Base-by-base conservation (phyloP, 1,140 invertebrate species). In the Eurosta solidaginis region DNA sequence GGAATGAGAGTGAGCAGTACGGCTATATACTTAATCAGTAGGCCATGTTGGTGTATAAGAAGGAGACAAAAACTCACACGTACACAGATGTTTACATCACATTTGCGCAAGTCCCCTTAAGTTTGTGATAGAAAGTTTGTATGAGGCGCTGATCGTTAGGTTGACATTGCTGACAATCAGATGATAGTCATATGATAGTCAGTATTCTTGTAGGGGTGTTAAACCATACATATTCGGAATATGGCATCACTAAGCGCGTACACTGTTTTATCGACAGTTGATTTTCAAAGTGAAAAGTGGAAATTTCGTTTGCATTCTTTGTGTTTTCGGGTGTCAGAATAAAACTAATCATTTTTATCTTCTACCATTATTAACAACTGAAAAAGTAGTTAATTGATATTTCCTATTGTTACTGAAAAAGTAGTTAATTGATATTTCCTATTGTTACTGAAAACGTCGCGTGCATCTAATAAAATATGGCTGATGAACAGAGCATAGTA, bases 271-370 rank as follows among this genome's bases (percentile, higher is more conserved):
- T 68, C 59, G 12, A 68, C 59, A 68, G 59, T 68, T 68, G 59
- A 68, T 33, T n/a, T 29, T 68, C 59, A 17, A 68, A 42, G n/a
- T 68, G 59, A 68, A 29, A 68, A n/a, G 14, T 68, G 20, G n/a
- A 40, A 68, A 68, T 68, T 40, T 68, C n/a, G 40, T 40, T 40
- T 68, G 59, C 33, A 68, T 68, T 68, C 59, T 68, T 68, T 68
- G 59, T 68, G 33, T 68, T 68, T 68, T 68, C 40, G 33, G 33
- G 33, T 68, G 27, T 29, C 22, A 40, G 25, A 68, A 68, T 40
- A 68, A 68, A 68, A 40, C 33, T 40, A 68, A 40, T 1, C 9
- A 33, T 36, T 52, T 68, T 9, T 42, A 17, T 40, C 1, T 7
- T n/a, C 36, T n/a, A 40, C n/a, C 17, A 68, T 22, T n/a, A n/a